phyloP scores from a whole-genome alignment of 2,113 vertebrate genomes.

The Notiomystis cincta region DNA sequence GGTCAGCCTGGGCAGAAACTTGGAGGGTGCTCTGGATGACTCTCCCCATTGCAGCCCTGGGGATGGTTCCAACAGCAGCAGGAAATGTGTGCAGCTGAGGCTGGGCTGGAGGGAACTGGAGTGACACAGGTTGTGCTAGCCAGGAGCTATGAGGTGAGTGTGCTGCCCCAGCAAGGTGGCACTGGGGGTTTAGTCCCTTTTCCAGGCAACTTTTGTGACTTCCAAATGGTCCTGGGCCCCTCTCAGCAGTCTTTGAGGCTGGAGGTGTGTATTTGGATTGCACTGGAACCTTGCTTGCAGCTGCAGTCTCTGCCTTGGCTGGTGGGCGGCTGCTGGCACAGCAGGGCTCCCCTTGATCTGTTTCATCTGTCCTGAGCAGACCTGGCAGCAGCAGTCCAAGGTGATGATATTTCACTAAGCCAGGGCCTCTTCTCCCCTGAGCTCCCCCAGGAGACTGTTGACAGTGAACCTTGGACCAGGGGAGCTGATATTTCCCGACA shows the following conservation, averaged over 20 bases:
- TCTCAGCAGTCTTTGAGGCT: neutral
- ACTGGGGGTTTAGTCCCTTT: neutral
- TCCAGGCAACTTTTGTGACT: neutral
- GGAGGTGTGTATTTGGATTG: neutral
- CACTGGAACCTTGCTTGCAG: neutral
- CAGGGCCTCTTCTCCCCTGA: neutral
- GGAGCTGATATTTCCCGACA: neutral
- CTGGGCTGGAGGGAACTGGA: fast-evolving
- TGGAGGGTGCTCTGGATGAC: neutral
- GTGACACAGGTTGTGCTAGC: fast-evolving
- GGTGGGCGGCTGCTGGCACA: neutral
- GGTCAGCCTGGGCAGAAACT: neutral
- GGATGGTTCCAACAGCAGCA: neutral
- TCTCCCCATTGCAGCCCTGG: fast-evolving
- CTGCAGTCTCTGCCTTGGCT: neutral
- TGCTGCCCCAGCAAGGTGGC: neutral
- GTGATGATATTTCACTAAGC: neutral
- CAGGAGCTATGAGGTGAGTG: fast-evolving
- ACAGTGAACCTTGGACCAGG: neutral
- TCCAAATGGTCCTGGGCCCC: neutral
- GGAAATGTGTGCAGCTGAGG: neutral
- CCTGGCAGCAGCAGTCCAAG: neutral
- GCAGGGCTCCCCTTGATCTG: neutral
- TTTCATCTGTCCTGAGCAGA: neutral
- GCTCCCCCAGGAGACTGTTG: neutral